Percentiles rank a stretch among this genome's conserved stretches.
phyloP scores from a whole-genome alignment of 1,140 invertebrate genomes.

The Sinonovacula constricta region DNA sequence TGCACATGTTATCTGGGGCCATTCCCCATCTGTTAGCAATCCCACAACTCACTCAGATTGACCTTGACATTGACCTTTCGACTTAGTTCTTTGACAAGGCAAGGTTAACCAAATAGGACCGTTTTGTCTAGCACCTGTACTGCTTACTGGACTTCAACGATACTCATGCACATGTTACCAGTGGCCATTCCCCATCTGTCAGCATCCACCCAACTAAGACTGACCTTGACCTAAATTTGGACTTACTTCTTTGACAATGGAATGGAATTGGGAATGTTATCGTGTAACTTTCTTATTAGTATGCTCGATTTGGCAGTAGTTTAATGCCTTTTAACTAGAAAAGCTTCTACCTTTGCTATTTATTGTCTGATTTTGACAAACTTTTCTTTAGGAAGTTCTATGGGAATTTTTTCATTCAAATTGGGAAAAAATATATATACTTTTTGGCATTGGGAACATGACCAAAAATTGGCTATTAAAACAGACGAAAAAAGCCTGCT shows the following conservation, averaged over 20 bases:
- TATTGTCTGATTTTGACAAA: constrained; percentile 16
- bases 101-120: constrained; percentile 18
- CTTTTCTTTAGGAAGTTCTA: neutral
- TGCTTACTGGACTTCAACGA: constrained; percentile 13
- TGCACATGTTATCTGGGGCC: constrained; percentile 10
- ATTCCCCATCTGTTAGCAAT: constrained; percentile 14
- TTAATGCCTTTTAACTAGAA: constrained; percentile 16
- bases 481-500: too few species aligned
- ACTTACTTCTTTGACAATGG: constrained; percentile 16
- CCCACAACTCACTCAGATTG: constrained; percentile 10
- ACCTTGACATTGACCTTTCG: constrained; percentile 14
- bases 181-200: constrained; percentile 14
- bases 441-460: constrained; percentile 15
- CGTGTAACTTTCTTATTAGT: constrained; percentile 17
- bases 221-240: constrained; percentile 18
- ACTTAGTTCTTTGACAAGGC: constrained; percentile 18
- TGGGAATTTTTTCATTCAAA: constrained; percentile 13
- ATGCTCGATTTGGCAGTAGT: constrained; percentile 14
- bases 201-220: constrained; percentile 15
- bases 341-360: constrained; percentile 16
- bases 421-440: constrained; percentile 13
- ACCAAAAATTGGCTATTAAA: too few species aligned
- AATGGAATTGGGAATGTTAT: constrained; percentile 12
- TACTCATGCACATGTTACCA: constrained; percentile 16
- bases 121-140: constrained; percentile 18